Evolutionary conservation across 2,113 vertebrate species (phyloP).

Genomic region (Mustela lutreola): DNA sequence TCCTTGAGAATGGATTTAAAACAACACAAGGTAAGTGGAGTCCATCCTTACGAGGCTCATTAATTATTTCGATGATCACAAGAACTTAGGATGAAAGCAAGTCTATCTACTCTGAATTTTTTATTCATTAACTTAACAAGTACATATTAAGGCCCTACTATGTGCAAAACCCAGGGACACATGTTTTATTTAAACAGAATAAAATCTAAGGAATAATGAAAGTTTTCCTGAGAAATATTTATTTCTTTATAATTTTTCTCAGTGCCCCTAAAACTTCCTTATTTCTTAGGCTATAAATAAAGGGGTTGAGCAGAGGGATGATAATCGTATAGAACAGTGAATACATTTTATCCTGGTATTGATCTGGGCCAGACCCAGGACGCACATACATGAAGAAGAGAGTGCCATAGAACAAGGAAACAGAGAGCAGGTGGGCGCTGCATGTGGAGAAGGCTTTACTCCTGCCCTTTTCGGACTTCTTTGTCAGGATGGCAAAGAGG

Average conservation of each 20-base stretch:
- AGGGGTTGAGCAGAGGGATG: slow-evolving; percentile 64
- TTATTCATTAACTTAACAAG: background rate
- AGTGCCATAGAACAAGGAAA: slow-evolving; percentile 74
- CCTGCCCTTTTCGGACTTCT: slow-evolving; percentile 37
- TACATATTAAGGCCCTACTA: background rate
- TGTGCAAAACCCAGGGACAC: background rate
- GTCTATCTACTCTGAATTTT: background rate
- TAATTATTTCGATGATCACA: background rate
- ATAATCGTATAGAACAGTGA: slow-evolving; percentile 61
- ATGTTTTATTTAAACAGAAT: background rate
- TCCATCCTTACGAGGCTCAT: background rate
- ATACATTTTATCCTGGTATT: slow-evolving; percentile 67
- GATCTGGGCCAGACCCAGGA: slow-evolving; percentile 24
- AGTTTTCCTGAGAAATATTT: background rate
- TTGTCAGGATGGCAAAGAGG: slow-evolving; percentile 67
- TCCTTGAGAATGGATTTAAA: background rate
- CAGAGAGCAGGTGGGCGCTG: slow-evolving; percentile 66
- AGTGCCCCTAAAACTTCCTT: slow-evolving; percentile 62
- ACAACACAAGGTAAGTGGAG: background rate
- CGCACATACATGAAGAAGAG: slow-evolving; percentile 68
- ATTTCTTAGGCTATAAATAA: slow-evolving; percentile 73
- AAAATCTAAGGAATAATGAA: background rate
- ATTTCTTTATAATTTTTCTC: slow-evolving; percentile 49
- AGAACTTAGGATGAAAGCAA: background rate
- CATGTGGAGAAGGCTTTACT: slow-evolving; percentile 69